Percentiles rank a stretch among this genome's conserved stretches.
phyloP scores from a whole-genome alignment of 1,140 invertebrate species.

The Zaprionus capensis region DNA sequence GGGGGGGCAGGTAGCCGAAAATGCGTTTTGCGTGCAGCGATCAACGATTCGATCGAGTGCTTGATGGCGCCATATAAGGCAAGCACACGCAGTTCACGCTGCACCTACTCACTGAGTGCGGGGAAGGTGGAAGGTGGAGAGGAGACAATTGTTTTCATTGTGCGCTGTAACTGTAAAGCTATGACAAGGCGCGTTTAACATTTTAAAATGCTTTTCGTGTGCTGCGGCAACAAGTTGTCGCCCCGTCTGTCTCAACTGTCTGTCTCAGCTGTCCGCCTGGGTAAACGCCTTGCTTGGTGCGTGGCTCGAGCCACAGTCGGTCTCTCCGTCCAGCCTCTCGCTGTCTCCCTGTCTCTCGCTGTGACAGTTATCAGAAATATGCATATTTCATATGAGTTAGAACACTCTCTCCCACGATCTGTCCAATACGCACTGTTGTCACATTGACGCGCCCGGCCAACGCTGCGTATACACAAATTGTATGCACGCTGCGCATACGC shows the following conservation, averaged over 20 bases:
- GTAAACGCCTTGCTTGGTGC: slow-evolving; percentile 55
- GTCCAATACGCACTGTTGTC: slow-evolving; percentile 60
- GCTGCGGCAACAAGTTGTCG: slow-evolving; percentile 45
- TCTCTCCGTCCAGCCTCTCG: background rate
- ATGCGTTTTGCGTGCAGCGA: slow-evolving; percentile 75
- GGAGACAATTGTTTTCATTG: slow-evolving; percentile 72
- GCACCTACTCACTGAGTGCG: slow-evolving; percentile 58
- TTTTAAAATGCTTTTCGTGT: slow-evolving; percentile 78
- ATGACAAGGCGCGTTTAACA: slow-evolving; percentile 76
- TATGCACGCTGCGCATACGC: slow-evolving; percentile 63
- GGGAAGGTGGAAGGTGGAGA: slow-evolving; percentile 24
- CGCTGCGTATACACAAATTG: slow-evolving; percentile 66
- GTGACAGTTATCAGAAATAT: slow-evolving; percentile 51
- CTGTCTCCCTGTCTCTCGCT: slow-evolving; percentile 18
- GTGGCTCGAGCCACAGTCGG: slow-evolving; percentile 33
- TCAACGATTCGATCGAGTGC: slow-evolving; percentile 41
- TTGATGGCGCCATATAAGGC: slow-evolving; percentile 74
- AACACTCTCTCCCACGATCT: slow-evolving; percentile 68
- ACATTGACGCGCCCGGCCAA: slow-evolving; percentile 54
- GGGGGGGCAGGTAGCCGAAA: slow-evolving; percentile 61
- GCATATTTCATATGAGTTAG: slow-evolving; percentile 26
- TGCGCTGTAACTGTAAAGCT: slow-evolving; percentile 59
- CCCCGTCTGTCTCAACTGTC: slow-evolving; percentile 32
- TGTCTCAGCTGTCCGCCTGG: slow-evolving; percentile 35
- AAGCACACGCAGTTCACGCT: slow-evolving; percentile 58